A percentile compares a stretch with the other conserved stretches of the same genome.
These are phyloP conservation scores for Ametastegia equiseti DNA, from an alignment of 2,888 invertebrate species.

Conservation along the genomic window DNA sequence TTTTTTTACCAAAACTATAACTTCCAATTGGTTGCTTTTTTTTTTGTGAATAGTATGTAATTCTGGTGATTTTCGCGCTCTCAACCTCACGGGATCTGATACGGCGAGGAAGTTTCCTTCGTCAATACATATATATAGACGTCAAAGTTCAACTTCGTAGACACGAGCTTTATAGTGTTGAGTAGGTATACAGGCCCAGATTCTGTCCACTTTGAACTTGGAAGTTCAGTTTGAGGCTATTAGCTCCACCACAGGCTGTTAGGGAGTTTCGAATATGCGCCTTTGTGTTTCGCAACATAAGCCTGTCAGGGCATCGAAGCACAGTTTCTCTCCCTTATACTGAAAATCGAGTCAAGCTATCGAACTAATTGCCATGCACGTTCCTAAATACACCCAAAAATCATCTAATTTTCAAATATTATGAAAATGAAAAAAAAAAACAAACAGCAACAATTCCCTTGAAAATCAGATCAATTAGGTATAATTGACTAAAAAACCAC, in stretches of 20 bases:
- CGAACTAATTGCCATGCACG: not conserved
- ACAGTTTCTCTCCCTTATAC: not conserved
- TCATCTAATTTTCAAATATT: not conserved
- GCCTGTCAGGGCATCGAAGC: not conserved
- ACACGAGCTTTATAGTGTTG: not conserved
- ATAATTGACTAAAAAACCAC: no score
- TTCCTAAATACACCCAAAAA: not conserved
- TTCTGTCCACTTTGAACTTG: slow-evolving; percentile 36
- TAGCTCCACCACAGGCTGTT: slow-evolving; percentile 21
- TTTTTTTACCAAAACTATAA: no score
- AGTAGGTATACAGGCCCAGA: not conserved
- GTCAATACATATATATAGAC: not conserved
- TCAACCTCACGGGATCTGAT: no score
- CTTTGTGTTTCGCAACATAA: slow-evolving; percentile 6
- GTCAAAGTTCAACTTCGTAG: not conserved
- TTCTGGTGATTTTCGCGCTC: not conserved
- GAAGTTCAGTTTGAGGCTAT: not conserved
- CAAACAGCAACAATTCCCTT: no score
- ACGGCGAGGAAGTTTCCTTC: no score
- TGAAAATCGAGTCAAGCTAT: not conserved
- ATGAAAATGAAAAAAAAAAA: no score
- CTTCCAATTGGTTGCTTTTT: no score
- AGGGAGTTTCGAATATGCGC: slow-evolving; percentile 13
- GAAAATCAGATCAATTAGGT: no score
- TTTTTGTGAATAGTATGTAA: no score